Evolutionary conservation across 2,797 vertebrate genomes (phyloP), one percentile per base, ranked within the genome.

Genomic region (Alectoris magna): DNA sequence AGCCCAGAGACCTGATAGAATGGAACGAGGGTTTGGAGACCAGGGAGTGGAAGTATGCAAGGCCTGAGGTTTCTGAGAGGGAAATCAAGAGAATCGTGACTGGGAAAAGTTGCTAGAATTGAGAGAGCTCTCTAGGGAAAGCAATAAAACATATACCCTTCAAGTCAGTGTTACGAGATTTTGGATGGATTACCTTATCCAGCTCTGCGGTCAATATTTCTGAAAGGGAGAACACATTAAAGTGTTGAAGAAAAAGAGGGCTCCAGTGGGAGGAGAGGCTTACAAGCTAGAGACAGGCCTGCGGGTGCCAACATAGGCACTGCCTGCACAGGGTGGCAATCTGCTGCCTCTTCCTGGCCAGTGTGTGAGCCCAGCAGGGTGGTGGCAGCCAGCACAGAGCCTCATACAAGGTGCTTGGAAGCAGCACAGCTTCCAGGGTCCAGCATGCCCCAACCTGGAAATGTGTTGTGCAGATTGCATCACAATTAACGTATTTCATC

Each of bases 381-480:
- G 4, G 64, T 11, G 3, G 10, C 15, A 77, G 69, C 58, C 49
- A 80, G 66, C 17, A 24, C 14, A 0, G 0, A 56, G 62, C 27
- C 62, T 51, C 39, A 12, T 11, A 49, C 0, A 4, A 77, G 48
- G 62, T 2, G 3, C 31, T 67, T 1, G 0, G 19, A 53, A 90
- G 48, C 7, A 26, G 60, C 27, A 67, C 19, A 36, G 41, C 34
- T 83, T 73, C 75, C 67, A 26, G 44, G 41, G 73, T 58, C 38
- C 29, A 68, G 53, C 44, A 76, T 0, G 0, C 2, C 11, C 6
- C 43, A 80, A 69, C 69, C 68, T 68, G 73, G 56, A 64, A 80
- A 85, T 38, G 71, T 69, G 31, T 9, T 85, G 51, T 15, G 21
- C 44, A 83, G 26, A 75, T n/a, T 39, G 59, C 14, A 15, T 53